Base-by-base conservation (phyloP, 2,888 invertebrate genomes). In the Cosmopolites sordidus region DNA sequence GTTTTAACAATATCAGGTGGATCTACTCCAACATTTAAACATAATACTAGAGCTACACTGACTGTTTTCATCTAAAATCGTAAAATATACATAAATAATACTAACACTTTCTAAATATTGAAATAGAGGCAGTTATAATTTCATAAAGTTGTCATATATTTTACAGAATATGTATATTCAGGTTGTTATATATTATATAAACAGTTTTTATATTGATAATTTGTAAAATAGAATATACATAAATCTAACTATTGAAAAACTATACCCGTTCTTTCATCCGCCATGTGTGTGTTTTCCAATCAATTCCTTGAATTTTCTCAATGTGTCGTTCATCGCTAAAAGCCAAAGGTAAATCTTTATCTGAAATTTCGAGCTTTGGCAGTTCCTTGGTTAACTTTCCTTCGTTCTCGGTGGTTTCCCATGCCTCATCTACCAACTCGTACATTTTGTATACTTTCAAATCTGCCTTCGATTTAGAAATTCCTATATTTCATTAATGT, bases 11-110 rank as follows among this genome's bases (percentile, higher is more conserved):
- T 86, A 73, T 99, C 99, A 0, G 99, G 99, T 1, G 99, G 99
- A 75, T 99, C 99, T 15, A 99, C 97, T n/a, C 98, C 98, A 50
- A 99, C 92, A 76, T 99, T 99, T 37, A 99, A 80, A 74, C 99
- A 99, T 40, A 99, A 77, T 18, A 99, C 97, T 58, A 99, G 77
- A 0, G 98, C 98, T 52, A 99, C 98, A 74, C 97, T 97, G 54
- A 98, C 97, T 1, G 99, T 99, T 78, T 98, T 98, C 92, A 98
- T 97, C 88, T 95, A 75, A 38, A n/a, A 27, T 33, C 33, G 11
- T 12, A 33, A 33, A 33, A 9, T 33, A 27, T 27, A 27, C 9
- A 27, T 27, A 27, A 27, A 27, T n/a, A n/a, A n/a, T n/a, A n/a
- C n/a, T n/a, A n/a, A n/a, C n/a, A n/a, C n/a, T n/a, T n/a, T n/a